Evolutionary conservation across 2,888 invertebrate species (phyloP).

Genomic region (Aphodius granarius): DNA sequence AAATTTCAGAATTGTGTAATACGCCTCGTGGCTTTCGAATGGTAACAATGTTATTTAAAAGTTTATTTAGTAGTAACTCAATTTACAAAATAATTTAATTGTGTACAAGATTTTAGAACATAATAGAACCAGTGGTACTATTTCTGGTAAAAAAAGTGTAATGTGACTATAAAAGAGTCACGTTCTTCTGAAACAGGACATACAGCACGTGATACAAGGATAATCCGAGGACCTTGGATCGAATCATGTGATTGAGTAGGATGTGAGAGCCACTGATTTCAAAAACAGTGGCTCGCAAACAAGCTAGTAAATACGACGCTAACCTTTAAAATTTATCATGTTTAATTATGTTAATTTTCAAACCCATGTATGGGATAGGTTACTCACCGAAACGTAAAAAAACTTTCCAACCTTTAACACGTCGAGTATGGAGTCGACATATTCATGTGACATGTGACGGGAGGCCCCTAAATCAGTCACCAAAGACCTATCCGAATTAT

Average conservation of each 20-base stretch:
- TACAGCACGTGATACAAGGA: not conserved
- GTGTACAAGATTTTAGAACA: no score
- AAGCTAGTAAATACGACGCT: not conserved
- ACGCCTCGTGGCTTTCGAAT: no score
- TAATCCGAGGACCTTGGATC: not conserved
- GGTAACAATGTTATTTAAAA: no score
- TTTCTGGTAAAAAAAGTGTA: no score
- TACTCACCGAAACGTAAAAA: conserved; percentile 39
- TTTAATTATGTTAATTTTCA: not conserved
- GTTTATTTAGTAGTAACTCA: no score
- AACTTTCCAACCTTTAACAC: conserved; percentile 27
- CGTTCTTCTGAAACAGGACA: not conserved
- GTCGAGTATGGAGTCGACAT: conserved; percentile 23
- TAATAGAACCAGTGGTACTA: no score
- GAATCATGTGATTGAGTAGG: not conserved
- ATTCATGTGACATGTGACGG: conserved; percentile 24
- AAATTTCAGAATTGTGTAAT: no score
- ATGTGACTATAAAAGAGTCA: no score
- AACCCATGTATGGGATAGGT: not conserved
- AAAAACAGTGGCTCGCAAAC: conserved; percentile 12
- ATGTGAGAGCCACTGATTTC: conserved; percentile 16
- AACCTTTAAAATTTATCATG: not conserved
- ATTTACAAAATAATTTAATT: no score
- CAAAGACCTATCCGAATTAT: conserved; percentile 35
- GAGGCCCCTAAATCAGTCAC: conserved; percentile 40